Evolutionary conservation across 2,113 vertebrate species (phyloP).

Genomic region (Odontophorus gujanensis): DNA sequence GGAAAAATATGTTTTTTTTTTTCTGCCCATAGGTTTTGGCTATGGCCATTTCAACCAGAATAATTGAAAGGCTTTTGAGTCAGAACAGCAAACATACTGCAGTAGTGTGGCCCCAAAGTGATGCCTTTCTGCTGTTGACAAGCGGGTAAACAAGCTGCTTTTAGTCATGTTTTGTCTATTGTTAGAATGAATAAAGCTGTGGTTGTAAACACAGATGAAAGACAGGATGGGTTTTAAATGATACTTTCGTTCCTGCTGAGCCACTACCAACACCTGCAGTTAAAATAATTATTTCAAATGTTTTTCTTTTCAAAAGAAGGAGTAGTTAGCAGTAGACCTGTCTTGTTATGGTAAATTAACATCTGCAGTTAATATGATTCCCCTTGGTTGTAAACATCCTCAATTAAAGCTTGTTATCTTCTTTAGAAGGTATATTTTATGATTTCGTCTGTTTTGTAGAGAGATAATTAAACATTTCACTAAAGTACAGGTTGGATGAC

Average conservation of each 20-base stretch:
- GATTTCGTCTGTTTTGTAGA: constrained; percentile 54
- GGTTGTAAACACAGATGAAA: constrained; percentile 48
- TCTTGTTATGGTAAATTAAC: constrained; percentile 72
- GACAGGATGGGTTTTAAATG: constrained; percentile 55
- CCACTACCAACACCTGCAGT: constrained; percentile 63
- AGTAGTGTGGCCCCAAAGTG: not conserved
- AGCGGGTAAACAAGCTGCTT: constrained; percentile 15
- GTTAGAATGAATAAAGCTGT: constrained; percentile 38
- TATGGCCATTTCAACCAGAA: not conserved
- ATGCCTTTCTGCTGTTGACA: not conserved
- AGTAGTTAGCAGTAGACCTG: constrained; percentile 56
- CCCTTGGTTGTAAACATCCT: constrained; percentile 59
- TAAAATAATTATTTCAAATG: constrained; percentile 74
- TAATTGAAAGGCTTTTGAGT: not conserved
- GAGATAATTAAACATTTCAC: constrained; percentile 59
- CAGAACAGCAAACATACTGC: not conserved
- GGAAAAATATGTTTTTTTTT: not conserved
- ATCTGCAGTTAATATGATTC: constrained; percentile 68
- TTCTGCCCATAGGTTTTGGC: not conserved
- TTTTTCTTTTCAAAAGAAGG: constrained; percentile 68
- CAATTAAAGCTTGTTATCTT: constrained; percentile 70
- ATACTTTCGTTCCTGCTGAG: constrained; percentile 68
- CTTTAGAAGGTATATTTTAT: constrained; percentile 54
- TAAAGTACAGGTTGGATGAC: constrained; percentile 42
- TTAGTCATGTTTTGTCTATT: constrained; percentile 23